phyloP scores from a whole-genome alignment of 2,888 invertebrate genomes.

The Phorcus lineatus region DNA sequence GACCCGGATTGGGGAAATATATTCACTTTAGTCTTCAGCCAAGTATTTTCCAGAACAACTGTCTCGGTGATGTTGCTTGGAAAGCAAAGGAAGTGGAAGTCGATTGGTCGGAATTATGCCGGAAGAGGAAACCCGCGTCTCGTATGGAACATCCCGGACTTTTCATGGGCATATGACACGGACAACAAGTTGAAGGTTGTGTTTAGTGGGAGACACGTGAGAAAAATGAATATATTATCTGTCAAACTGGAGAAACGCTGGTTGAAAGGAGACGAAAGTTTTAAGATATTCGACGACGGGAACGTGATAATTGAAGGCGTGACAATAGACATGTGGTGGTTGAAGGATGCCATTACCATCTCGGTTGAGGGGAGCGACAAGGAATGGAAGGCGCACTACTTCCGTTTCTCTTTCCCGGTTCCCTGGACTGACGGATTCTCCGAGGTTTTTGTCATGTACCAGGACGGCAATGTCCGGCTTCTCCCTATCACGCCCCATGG shows the following conservation, averaged over 20 bases:
- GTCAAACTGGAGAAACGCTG: not conserved
- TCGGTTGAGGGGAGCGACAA: conserved; percentile 34
- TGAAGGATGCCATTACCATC: conserved; percentile 41
- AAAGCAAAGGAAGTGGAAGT: not conserved
- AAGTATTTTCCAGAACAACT: not conserved
- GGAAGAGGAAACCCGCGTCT: conserved; percentile 35
- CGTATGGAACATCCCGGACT: conserved; percentile 47
- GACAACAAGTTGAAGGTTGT: conserved; percentile 40
- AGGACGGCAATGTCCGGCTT: conserved; percentile 47
- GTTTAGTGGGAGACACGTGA: not conserved
- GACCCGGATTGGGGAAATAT: conserved; percentile 20
- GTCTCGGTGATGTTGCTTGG: not conserved
- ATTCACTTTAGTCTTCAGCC: conserved; percentile 29
- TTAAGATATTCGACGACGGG: not conserved
- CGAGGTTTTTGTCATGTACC: conserved; percentile 52
- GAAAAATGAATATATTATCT: not conserved
- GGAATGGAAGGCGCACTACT: conserved; percentile 37
- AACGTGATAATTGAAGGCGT: conserved; percentile 38
- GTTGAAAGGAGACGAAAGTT: not conserved
- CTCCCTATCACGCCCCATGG: conserved; percentile 50
- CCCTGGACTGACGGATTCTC: conserved; percentile 50
- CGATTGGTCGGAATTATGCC: conserved; percentile 26
- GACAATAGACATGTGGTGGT: conserved; percentile 46
- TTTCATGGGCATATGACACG: conserved; percentile 36
- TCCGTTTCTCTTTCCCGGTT: conserved; percentile 43